phyloP scores from a whole-genome alignment of 1,140 invertebrate species.

The Tetragonula clypearis region DNA sequence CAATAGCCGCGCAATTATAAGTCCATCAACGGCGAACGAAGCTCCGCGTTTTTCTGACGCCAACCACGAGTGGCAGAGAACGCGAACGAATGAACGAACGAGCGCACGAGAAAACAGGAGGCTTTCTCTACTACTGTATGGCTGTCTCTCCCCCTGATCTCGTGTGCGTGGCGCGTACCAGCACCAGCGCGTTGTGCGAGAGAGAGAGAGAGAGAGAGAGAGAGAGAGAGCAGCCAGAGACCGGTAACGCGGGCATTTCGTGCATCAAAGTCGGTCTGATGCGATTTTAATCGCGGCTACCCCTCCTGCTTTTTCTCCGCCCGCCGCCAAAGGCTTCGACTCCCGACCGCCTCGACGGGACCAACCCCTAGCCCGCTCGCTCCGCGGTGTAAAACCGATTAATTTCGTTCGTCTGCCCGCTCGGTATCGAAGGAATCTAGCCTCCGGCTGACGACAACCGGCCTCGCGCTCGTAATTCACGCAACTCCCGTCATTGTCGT shows the following conservation, averaged over 20 bases:
- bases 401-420: constrained; percentile 53
- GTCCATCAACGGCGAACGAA: constrained; percentile 70
- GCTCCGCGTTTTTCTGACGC: constrained; percentile 71
- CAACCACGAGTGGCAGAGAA: constrained; percentile 31
- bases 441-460: constrained; percentile 51
- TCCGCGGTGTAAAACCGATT: constrained; percentile 61
- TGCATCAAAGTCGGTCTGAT: constrained; percentile 72
- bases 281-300: constrained; percentile 76
- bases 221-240: constrained; percentile 7
- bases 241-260: constrained; percentile 73
- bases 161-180: constrained; percentile 20
- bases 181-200: constrained; percentile 12
- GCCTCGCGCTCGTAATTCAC: constrained; percentile 43
- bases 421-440: constrained; percentile 53
- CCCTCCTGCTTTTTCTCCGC: constrained; percentile 60
- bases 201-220: constrained; percentile 29
- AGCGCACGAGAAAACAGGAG: constrained; percentile 31
- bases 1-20: constrained; percentile 77
- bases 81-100: constrained; percentile 20
- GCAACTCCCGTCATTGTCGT: constrained; percentile 28
- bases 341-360: constrained; percentile 53
- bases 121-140: not conserved
- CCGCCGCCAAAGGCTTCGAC: constrained; percentile 43
- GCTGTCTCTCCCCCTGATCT: not conserved
- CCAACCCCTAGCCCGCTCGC: constrained; percentile 57